Evolutionary conservation across 1,140 invertebrate genomes (phyloP), one percentile per base, ranked within the genome.

Genomic region (Ceratoteleas bidentatus): DNA sequence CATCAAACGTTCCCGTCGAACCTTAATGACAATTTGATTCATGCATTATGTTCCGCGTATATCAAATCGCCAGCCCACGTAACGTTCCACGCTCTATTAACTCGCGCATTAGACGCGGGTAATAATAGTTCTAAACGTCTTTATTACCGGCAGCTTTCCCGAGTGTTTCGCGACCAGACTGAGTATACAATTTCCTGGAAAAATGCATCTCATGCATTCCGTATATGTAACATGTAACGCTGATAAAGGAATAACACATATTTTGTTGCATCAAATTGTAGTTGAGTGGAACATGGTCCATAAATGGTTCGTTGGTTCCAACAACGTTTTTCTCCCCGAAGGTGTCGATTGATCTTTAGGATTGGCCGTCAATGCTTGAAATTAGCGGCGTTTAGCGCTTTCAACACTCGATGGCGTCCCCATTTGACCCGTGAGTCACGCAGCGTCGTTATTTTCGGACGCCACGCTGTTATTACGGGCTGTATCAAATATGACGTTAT

Each of bases 71-170:
- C 62, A 43, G 43, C 82, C 82, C 65, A 84, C 77, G 74, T 77
- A 73, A 62, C 61, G 69, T 61, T 70, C 56, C 68, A 81, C 74
- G 82, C 70, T 84, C 77, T 84, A 81, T 84, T 81, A 81, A 74
- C 66, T 81, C 45, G 64, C 52, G 69, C 74, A 81, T 84, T 81
- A 75, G 77, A 77, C 57, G 61, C 73, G 73, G 73, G 77, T 84
- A 84, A 84, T 84, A 80, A 84, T 80, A 77, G 82, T 80, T 80
- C 80, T 80, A 73, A 80, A 84, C 82, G 76, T 84, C 81, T 84
- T 77, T 84, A 84, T 84, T 84, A 80, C 70, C 72, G 32, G 24
- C 73, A 43, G 45, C 47, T 75, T 70, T 72, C 52, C 56, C 15
- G 45, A 76, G 54, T 47, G 80, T 66, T 78, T 56, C 56, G 50